Conservation (phyloP, 2,888 invertebrate species). For the Hydrotaea cyrtoneurina region DNA sequence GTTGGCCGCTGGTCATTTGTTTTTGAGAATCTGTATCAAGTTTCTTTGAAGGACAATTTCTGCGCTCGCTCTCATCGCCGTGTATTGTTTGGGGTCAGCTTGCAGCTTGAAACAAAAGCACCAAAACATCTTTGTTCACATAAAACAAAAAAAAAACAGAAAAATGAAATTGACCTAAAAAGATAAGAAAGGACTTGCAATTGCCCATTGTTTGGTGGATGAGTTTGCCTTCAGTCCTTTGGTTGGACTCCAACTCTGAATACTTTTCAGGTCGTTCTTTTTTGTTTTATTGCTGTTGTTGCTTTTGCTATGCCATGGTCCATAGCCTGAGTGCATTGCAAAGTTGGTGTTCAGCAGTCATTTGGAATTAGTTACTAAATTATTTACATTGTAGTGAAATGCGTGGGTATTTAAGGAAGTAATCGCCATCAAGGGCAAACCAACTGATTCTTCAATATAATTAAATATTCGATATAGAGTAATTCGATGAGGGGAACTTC, state of each 20-base stretch:
- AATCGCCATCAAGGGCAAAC: too few relatives aligned
- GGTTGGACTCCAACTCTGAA: slow-evolving; percentile 40
- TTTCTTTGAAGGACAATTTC: slow-evolving; percentile 13
- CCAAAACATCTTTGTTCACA: background rate
- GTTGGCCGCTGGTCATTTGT: slow-evolving; percentile 20
- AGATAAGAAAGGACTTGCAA: slow-evolving; percentile 68
- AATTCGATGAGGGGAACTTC: too few relatives aligned
- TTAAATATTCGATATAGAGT: too few relatives aligned
- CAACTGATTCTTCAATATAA: too few relatives aligned
- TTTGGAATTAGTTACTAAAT: slow-evolving; percentile 10
- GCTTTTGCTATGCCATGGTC: slow-evolving; percentile 24
- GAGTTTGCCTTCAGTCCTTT: slow-evolving; percentile 26
- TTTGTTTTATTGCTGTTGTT: slow-evolving; percentile 30
- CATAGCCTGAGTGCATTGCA: slow-evolving; percentile 13
- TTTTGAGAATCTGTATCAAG: background rate
- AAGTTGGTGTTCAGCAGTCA: background rate
- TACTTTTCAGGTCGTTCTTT: slow-evolving; percentile 23
- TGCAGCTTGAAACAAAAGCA: slow-evolving; percentile 26
- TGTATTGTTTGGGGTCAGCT: slow-evolving; percentile 24
- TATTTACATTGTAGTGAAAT: slow-evolving; percentile 20
- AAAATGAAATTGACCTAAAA: slow-evolving; percentile 71
- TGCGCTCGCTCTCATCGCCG: background rate
- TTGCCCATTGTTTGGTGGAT: slow-evolving; percentile 16
- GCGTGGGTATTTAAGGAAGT: too few relatives aligned
- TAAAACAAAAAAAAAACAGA: too few relatives aligned